Percentiles rank a stretch among this genome's conserved stretches.
phyloP scores from a whole-genome alignment of 2,888 invertebrate species.

The Cosmia trapezina region DNA sequence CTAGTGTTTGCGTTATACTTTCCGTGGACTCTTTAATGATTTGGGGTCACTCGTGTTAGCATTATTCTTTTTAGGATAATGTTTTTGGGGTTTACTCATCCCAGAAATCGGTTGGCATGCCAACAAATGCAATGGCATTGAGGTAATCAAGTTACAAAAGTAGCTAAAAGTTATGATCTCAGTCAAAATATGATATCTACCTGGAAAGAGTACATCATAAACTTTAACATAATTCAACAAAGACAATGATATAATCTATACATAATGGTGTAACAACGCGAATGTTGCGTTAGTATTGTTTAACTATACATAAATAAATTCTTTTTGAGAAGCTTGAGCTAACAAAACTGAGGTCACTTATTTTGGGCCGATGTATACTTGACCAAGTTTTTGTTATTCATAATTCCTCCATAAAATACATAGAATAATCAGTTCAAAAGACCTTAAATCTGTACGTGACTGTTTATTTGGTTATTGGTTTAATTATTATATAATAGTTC shows the following conservation, averaged over 20 bases:
- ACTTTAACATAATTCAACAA: conserved; percentile 40
- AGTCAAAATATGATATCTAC: background rate
- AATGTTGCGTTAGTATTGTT: conserved; percentile 61
- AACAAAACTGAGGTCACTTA: conserved; percentile 66
- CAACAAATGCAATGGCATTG: conserved; percentile 10
- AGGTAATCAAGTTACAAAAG: background rate
- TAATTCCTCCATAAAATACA: conserved; percentile 62
- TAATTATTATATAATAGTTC: conserved; percentile 46
- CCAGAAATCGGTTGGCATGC: background rate
- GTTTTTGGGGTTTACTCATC: conserved; percentile 2
- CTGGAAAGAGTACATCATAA: conserved; percentile 22
- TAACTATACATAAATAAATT: conserved; percentile 61
- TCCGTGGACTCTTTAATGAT: conserved; percentile 80
- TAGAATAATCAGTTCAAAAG: conserved; percentile 54
- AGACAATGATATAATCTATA: conserved; percentile 50
- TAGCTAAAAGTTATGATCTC: background rate
- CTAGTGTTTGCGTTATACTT: conserved; percentile 84
- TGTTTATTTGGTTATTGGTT: conserved; percentile 35
- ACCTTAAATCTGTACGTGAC: conserved; percentile 42
- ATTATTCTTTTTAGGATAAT: conserved; percentile 52
- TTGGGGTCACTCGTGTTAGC: conserved; percentile 73
- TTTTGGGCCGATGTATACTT: conserved; percentile 69
- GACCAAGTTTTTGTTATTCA: conserved; percentile 70
- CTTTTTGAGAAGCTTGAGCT: conserved; percentile 61
- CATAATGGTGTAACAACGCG: conserved; percentile 43